Evolutionary conservation across 2,797 vertebrate genomes (phyloP), one percentile per base, ranked within the genome.

Genomic region (Tauraco hartlaubi): DNA sequence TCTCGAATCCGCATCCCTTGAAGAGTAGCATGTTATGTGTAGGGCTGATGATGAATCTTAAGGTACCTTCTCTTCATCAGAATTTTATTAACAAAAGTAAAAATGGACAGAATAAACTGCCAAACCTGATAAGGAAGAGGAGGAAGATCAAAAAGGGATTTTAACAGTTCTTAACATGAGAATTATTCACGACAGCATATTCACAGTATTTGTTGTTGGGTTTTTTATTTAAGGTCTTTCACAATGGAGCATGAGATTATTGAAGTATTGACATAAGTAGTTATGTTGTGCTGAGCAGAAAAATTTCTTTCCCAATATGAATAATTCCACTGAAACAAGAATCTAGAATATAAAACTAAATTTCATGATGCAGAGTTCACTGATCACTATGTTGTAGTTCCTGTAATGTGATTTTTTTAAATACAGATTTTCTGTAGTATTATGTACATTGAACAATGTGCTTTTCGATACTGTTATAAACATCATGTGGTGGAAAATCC

Each of bases 11-110:
- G 88, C 97, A 94, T 98, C 97, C 97, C 98, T 98, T 98, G 98
- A 98, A 99, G 98, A 98, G 96, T 97, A 98, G 99, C 99, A 99
- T 99, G 99, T 98, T 98, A 97, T 99, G 95, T 97, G 95, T 98
- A 98, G 98, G 98, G 98, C 98, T 98, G 98, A 97, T 91, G 92
- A 95, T 97, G 98, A 98, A 98, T 98, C 95, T 96, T 97, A 98
- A 97, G 94, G 96, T 95, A 95, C 96, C 95, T 97, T 98, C 97
- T 97, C 92, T 97, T 81, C 97, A 94, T 96, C 87, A 95, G 94
- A 90, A 91, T 97, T 98, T 97, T 98, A 96, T 98, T 98, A 98
- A 98, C 93, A 94, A 67, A 97, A 90, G 84, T 96, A 64, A 97
- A 98, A 97, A 96, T 96, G 99, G 99, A 99, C 99, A 98, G 99